Base-by-base conservation (phyloP, 2,888 invertebrate genomes). In the Agrochola litura region DNA sequence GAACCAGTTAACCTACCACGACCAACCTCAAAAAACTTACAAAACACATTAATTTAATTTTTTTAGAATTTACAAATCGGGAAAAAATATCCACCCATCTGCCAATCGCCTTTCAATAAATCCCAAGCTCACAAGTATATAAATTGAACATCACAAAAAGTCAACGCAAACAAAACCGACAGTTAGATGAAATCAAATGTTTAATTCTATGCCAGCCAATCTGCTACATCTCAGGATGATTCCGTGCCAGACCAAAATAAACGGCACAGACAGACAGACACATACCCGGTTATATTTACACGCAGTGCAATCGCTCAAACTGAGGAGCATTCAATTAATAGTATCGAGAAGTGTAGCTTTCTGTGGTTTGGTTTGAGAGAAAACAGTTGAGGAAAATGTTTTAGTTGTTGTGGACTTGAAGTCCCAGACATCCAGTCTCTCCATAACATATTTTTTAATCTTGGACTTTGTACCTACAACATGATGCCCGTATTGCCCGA, bases 201-300 rank as follows among this genome's bases (percentile, higher is more conserved):
- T 87, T 85, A 86, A 75, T 80, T 81, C 75, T 81, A 81, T 58
- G 74, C 72, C 77, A 71, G 60, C 75, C 69, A 81, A 81, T 87
- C 84, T 89, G 89, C 82, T 85, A 71, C 79, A 84, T 86, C 82
- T 89, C 85, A 80, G 81, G 76, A 87, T 82, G 82, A 76, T 82
- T 78, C 70, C 60, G 64, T 16, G 73, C 85, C 89, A 91, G 91
- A 91, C 92, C 86, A 81, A 91, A 91, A 91, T 91, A 91, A 90
- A 89, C 89, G 60, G 61, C 70, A 85, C 81, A 70, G 83, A 88
- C 90, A 84, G 89, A 87, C 87, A 73, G 77, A 79, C 85, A 79
- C 84, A 69, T 73, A 73, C 71, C 76, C 79, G 72, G 83, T 83
- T 88, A 88, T 88, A 89, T 90, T 87, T 89, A 86, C 77, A 82